Conservation (phyloP, 2,797 vertebrate species). For the Pelobates cultripes region DNA sequence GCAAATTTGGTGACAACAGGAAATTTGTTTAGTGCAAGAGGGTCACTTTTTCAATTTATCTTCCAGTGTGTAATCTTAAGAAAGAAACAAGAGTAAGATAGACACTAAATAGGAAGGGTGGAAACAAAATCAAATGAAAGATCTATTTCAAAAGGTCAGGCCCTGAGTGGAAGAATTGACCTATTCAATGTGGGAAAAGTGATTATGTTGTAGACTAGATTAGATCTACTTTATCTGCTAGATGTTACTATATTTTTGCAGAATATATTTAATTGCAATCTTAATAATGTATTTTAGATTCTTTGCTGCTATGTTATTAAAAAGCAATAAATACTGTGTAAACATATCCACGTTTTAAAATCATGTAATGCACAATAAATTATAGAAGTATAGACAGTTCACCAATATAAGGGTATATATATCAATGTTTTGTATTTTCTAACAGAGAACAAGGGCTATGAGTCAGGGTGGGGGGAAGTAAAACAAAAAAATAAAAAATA, state of each 20-base stretch:
- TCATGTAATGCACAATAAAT: too few relatives aligned
- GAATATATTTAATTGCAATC: too few relatives aligned
- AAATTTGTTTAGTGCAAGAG: constrained; percentile 61
- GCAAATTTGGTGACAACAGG: constrained; percentile 59
- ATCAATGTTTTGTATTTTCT: too few relatives aligned
- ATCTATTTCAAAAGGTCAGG: constrained; percentile 31
- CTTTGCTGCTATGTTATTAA: too few relatives aligned
- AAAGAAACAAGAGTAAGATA: not conserved
- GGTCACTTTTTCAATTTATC: constrained; percentile 57
- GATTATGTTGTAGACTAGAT: not conserved
- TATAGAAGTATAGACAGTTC: too few relatives aligned
- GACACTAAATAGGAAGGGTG: constrained; percentile 25
- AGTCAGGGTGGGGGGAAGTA: too few relatives aligned
- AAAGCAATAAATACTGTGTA: too few relatives aligned
- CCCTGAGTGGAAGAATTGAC: constrained; percentile 7
- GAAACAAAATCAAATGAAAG: constrained; percentile 26
- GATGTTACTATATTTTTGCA: not conserved
- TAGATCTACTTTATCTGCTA: not conserved
- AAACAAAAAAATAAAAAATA: too few relatives aligned
- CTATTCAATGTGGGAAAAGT: constrained; percentile 41
- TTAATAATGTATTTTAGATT: too few relatives aligned
- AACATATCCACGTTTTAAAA: too few relatives aligned
- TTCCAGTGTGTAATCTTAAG: constrained; percentile 49
- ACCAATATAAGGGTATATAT: too few relatives aligned
- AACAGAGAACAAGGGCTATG: too few relatives aligned